Percentiles rank a stretch among this genome's conserved stretches.
These are phyloP conservation scores for Pollenia griseotomentosa DNA, from an alignment of 2,888 invertebrate species.

Conservation along the genomic window DNA sequence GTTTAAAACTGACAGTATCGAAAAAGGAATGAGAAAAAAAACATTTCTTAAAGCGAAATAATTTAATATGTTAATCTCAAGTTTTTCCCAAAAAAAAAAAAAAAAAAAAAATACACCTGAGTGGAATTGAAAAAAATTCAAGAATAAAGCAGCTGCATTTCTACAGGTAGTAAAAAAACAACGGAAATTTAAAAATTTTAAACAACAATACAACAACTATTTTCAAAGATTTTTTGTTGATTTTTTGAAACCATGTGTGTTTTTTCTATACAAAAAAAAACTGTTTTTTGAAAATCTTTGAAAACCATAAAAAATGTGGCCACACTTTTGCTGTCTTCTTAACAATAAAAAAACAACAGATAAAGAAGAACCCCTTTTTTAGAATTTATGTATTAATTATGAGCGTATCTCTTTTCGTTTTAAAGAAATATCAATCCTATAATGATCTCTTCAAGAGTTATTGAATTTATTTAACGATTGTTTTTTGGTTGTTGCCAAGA, in stretches of 20 bases:
- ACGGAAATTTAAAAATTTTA: slow-evolving; percentile 45
- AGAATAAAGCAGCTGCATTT: slow-evolving; percentile 61
- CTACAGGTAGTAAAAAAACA: slow-evolving; percentile 54
- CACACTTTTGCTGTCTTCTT: slow-evolving; percentile 71
- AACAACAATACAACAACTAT: neutral
- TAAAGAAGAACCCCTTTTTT: slow-evolving; percentile 31
- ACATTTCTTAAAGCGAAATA: neutral
- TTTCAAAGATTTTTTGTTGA: neutral
- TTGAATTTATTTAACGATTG: slow-evolving; percentile 20
- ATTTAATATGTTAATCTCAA: slow-evolving; percentile 14
- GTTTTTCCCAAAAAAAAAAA: slow-evolving; percentile 8
- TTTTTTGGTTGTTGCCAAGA: slow-evolving; percentile 38
- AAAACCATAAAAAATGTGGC: slow-evolving; percentile 50
- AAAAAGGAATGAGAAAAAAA: neutral
- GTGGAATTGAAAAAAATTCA: slow-evolving; percentile 1
- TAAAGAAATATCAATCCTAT: slow-evolving; percentile 1
- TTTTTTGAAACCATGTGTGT: neutral
- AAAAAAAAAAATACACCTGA: slow-evolving; percentile 62
- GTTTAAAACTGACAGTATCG: neutral
- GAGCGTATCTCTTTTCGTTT: slow-evolving; percentile 8
- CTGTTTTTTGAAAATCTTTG: slow-evolving; percentile 3
- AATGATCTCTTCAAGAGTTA: slow-evolving; percentile 34
- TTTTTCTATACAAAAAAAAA: neutral
- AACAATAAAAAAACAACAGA: slow-evolving; percentile 31
- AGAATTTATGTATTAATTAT: slow-evolving; percentile 39